These are phyloP conservation scores for Sycophaga agraensis DNA, from an alignment of 1,140 invertebrate genomes.

Conservation along the genomic window DNA sequence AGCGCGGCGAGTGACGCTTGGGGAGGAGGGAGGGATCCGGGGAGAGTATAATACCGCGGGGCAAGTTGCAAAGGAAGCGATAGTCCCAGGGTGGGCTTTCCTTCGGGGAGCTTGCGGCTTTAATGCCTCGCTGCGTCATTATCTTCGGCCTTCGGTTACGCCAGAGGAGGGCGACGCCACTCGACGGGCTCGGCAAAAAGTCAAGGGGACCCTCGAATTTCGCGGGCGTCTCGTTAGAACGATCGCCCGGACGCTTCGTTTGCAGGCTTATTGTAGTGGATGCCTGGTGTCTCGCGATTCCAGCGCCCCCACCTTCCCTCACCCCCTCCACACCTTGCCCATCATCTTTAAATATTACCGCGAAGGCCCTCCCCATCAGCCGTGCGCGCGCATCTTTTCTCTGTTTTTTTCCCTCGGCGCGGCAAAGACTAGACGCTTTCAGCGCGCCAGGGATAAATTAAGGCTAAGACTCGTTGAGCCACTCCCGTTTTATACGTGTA, in stretches of 20 bases:
- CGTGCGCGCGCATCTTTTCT: no score
- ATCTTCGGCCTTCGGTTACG: background rate
- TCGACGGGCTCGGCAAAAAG: conserved; percentile 4
- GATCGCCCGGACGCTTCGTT: background rate
- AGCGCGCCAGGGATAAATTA: no score
- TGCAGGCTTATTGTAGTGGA: background rate
- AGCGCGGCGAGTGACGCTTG: no score
- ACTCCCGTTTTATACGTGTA: no score
- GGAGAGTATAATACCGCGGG: background rate
- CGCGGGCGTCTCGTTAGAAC: conserved; percentile 20
- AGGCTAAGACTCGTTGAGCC: no score
- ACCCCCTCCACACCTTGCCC: no score
- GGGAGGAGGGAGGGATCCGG: background rate
- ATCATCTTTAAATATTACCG: no score
- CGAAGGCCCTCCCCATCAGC: no score
- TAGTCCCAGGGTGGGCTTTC: background rate
- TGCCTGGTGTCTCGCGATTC: background rate
- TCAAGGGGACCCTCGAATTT: conserved; percentile 15
- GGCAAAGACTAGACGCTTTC: no score
- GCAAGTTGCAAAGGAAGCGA: background rate
- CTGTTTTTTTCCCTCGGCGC: no score
- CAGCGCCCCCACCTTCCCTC: no score
- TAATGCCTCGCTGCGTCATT: conserved; percentile 11
- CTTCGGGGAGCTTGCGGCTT: conserved; percentile 4
- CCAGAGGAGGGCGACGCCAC: background rate